Evolutionary conservation across 2,888 invertebrate species (phyloP).

Genomic region (Archaeoteleia sp.): DNA sequence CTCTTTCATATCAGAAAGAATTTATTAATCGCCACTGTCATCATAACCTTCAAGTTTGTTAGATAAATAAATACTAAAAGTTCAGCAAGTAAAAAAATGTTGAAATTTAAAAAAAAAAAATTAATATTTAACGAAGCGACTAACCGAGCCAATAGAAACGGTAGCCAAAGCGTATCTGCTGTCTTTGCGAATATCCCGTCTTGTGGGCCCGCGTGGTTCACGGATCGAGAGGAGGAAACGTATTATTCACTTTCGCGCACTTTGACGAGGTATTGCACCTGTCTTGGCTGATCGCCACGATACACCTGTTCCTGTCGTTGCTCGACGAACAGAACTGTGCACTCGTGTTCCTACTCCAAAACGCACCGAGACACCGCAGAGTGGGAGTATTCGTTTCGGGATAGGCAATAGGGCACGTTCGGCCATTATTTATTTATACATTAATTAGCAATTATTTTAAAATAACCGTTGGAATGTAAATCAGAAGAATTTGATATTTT

Average conservation of each 20-base stretch:
- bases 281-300: conserved; percentile 2
- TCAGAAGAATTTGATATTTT: too few species aligned
- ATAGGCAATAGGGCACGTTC: too few species aligned
- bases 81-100: too few species aligned
- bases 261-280: neutral
- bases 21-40: too few species aligned
- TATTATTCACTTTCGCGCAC: conserved; percentile 2
- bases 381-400: neutral
- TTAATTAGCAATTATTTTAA: too few species aligned
- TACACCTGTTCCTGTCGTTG: neutral
- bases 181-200: neutral
- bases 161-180: neutral
- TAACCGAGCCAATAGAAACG: neutral
- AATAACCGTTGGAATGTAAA: too few species aligned
- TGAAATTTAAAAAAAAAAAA: neutral
- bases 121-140: neutral
- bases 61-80: too few species aligned
- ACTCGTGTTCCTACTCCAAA: neutral
- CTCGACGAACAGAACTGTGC: neutral
- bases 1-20: too few species aligned
- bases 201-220: neutral
- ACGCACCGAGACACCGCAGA: neutral
- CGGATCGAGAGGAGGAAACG: neutral
- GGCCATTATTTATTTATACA: too few species aligned
- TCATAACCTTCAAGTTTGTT: too few species aligned